Base-by-base conservation (phyloP, 2,797 vertebrate genomes). In the Malurus splendens region DNA sequence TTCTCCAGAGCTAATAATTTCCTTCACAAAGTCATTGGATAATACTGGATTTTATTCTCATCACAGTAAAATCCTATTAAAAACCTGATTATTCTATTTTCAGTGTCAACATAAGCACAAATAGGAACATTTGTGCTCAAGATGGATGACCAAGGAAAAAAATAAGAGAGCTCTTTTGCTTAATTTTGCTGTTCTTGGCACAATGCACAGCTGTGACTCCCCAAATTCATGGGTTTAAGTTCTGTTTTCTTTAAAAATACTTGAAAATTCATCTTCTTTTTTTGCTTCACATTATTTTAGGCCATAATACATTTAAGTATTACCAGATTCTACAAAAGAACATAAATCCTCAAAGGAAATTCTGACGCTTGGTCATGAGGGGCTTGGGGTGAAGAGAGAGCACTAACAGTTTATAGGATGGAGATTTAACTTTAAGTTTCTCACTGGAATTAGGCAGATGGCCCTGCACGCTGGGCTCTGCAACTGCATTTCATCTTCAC, bases 1-100 rank as follows among this genome's bases (percentile, higher is more conserved):
- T 93, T 78, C 72, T 68, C 62, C 41, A 45, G 67, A 87, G 67
- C 66, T 89, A 88, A 89, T 90, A 16, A 60, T 44, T 83, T 77
- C 41, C 32, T 88, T 85, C 77, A 87, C 27, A 88, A 82, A 84
- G 45, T 65, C 56, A 47, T 56, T 86, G 71, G 42, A 84, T 47
- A 87, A 36, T 17, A 76, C 45, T 71, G 54, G 54, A 38, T 74
- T 91, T 67, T 25, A 80, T 41, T 73, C 42, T 85, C 18, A 61
- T 47, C 25, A 32, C 41, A 83, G 62, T 44, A 73, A 83, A 87
- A 85, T 51, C 30, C 32, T n/a, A 39, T 36, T 81, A 42, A 89
- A 88, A 87, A 44, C 23, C 39, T 67, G 45, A n/a, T 77, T 67
- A 55, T 79, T 89, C 44, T 64, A 12, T 82, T 89, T 88, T 72